Evolutionary conservation across 2,113 vertebrate species (phyloP), one percentile per base, ranked within the genome.

Genomic region (Zosterops lateralis): DNA sequence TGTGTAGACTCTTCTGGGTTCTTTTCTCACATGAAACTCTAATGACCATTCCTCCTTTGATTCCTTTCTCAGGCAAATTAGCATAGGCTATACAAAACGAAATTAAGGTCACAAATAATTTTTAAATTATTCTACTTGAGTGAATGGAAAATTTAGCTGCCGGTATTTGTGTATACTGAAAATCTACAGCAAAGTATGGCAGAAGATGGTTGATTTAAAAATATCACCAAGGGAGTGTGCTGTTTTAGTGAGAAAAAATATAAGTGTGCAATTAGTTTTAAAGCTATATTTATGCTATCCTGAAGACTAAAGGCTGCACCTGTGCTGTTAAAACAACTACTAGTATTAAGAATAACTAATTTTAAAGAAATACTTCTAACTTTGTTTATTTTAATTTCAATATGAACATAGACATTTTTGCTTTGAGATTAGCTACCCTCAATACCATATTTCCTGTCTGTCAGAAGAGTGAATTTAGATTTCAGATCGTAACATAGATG

Each of bases 71-170:
- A 73, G 70, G 74, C 80, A 89, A 87, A 90, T 93, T 81, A 84
- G 36, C 79, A 50, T 44, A 57, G 57, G 25, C 84, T 81, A 19
- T 70, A 78, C 40, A 86, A 77, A 90, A 61, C 12, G 34, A 86
- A 92, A 93, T 91, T 80, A 78, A 87, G 91, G 84, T 93, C 91
- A 87, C 84, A 71, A 88, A 73, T 72, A 70, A 81, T 79, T 84
- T 89, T 72, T 24, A 64, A 22, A 44, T 79, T 77, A 89, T 91
- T 92, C 76, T 78, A 20, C 40, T 93, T 54, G 60, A 90, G 61
- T 15, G 66, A 89, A 60, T 72, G 50, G 45, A 68, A 53, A 66
- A 66, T 67, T 51, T 53, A 74, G 29, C 73, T 67, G 60, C 14
- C 7, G 58, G 21, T 56, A 28, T 64, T 65, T 73, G 26, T 79